These are phyloP conservation scores for Argya squamiceps DNA, from an alignment of 2,797 vertebrate species.

Conservation along the genomic window DNA sequence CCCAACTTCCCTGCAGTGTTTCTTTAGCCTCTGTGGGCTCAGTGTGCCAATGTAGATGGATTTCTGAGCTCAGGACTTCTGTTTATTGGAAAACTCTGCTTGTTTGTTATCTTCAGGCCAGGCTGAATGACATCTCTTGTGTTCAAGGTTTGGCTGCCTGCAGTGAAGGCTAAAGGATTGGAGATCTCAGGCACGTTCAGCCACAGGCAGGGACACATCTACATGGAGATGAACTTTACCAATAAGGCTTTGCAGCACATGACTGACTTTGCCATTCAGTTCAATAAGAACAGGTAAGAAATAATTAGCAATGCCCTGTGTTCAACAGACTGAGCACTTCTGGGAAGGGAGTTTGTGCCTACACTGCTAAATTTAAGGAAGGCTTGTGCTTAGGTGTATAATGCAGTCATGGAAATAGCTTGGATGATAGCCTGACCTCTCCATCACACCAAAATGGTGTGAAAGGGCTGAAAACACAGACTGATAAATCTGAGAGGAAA, in stretches of 20 bases:
- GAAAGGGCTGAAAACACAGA: background rate
- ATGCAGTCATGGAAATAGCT: background rate
- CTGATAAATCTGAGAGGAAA: conserved; percentile 1
- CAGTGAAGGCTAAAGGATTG: conserved; percentile 95
- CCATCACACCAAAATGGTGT: background rate
- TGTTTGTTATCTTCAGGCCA: background rate
- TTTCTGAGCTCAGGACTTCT: background rate
- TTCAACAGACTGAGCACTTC: background rate
- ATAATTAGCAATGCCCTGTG: background rate
- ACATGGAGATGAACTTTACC: conserved; percentile 98
- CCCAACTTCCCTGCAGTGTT: background rate
- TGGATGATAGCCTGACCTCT: background rate
- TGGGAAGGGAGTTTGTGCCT: background rate
- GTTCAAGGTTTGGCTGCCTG: conserved; percentile 93
- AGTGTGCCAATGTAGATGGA: background rate
- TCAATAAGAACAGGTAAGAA: conserved; percentile 98
- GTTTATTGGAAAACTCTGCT: background rate
- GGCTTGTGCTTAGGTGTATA: background rate
- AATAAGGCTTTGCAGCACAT: conserved; percentile 99
- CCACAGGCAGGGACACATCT: conserved; percentile 95
- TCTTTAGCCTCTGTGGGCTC: background rate
- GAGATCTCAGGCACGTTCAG: conserved; percentile 96
- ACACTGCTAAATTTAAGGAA: background rate
- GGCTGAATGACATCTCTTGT: conserved; percentile 17
- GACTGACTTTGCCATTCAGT: conserved; percentile 98